Evolutionary conservation across 2,113 vertebrate species (phyloP).

Genomic region (Tinamus guttatus): DNA sequence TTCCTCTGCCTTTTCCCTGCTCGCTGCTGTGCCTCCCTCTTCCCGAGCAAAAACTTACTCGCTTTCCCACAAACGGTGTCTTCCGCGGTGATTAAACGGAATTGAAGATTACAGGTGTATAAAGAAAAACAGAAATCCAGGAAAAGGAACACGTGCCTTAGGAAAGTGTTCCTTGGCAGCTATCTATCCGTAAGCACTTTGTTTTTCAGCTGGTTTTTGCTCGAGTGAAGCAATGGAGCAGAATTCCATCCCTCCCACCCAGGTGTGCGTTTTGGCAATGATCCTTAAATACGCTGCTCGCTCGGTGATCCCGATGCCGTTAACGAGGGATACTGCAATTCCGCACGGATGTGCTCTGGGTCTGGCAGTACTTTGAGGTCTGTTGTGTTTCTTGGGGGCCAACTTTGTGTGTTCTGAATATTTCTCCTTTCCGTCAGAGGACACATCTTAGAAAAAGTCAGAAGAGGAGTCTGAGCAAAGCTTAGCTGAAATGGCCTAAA

Average conservation of each 20-base stretch:
- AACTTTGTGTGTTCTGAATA: neutral
- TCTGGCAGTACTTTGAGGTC: neutral
- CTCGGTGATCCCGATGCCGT: rapidly evolving
- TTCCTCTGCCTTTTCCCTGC: neutral
- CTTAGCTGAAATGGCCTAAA: neutral
- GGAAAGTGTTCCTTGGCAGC: neutral
- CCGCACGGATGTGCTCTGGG: rapidly evolving
- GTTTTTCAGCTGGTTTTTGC: neutral
- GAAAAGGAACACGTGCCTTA: neutral
- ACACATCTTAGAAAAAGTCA: neutral
- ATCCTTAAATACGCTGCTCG: rapidly evolving
- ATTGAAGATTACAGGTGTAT: neutral
- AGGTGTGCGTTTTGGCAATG: rapidly evolving
- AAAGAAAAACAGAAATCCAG: neutral
- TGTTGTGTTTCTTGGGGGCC: neutral
- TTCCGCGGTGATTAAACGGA: conserved; percentile 18
- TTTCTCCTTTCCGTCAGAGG: neutral
- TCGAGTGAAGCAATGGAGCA: neutral
- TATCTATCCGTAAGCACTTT: neutral
- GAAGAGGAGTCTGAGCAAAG: neutral
- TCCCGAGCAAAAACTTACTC: rapidly evolving
- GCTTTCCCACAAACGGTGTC: neutral
- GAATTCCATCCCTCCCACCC: neutral
- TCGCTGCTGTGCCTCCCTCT: neutral
- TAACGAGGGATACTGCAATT: rapidly evolving